These are phyloP conservation scores for Frankliniella intonsa DNA, from an alignment of 2,888 invertebrate species.

Conservation along the genomic window DNA sequence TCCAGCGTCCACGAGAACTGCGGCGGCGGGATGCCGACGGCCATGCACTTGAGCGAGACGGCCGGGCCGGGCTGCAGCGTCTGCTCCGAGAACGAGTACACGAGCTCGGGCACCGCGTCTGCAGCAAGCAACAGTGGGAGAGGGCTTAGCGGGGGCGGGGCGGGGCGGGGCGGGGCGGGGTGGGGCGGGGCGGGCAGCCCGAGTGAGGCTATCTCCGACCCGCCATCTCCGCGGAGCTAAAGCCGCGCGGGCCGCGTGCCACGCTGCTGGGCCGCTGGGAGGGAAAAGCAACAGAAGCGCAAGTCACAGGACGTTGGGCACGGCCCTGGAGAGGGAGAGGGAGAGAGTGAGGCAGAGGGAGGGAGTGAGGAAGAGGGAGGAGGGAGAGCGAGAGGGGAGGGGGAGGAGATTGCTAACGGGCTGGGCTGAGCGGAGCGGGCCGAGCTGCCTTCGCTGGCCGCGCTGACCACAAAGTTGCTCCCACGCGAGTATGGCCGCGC, in stretches of 20 bases:
- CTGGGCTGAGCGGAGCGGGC: too few species aligned
- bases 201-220: too few species aligned
- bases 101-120: slow-evolving; percentile 85
- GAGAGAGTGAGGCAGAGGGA: too few species aligned
- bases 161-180: background rate
- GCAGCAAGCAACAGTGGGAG: slow-evolving; percentile 39
- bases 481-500: background rate
- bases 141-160: background rate
- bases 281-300: background rate
- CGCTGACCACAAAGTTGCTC: slow-evolving; percentile 1
- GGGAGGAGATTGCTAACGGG: too few species aligned
- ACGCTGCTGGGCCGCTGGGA: too few species aligned
- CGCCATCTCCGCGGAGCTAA: too few species aligned
- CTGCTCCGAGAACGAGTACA: slow-evolving; percentile 89
- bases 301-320: background rate
- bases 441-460: background rate
- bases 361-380: too few species aligned
- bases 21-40: slow-evolving; percentile 91
- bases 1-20: slow-evolving; percentile 88
- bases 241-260: too few species aligned
- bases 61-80: slow-evolving; percentile 87
- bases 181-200: background rate
- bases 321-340: background rate
- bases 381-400: background rate
- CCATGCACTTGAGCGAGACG: slow-evolving; percentile 86